Percentiles rank a stretch among this genome's conserved stretches.
phyloP scores from a whole-genome alignment of 2,113 vertebrate genomes.

The Silurus asotus region DNA sequence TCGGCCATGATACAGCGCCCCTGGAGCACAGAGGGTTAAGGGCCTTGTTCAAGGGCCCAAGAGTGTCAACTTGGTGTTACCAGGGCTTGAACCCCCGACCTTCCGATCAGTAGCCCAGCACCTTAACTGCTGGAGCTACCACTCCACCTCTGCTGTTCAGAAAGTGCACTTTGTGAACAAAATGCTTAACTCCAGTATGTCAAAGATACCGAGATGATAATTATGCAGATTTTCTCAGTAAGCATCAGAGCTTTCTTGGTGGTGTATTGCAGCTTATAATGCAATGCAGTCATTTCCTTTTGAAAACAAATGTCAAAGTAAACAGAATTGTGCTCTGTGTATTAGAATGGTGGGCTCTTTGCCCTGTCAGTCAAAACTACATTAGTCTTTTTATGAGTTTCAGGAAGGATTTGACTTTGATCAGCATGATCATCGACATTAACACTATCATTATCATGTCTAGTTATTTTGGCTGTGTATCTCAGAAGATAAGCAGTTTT shows the following conservation, averaged over 20 bases:
- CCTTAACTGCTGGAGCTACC: too few relatives aligned
- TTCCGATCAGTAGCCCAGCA: too few relatives aligned
- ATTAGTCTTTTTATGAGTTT: not conserved
- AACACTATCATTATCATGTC: too few relatives aligned
- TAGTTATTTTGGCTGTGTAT: too few relatives aligned
- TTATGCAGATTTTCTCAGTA: not conserved
- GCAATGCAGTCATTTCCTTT: not conserved
- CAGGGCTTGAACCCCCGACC: too few relatives aligned
- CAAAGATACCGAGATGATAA: not conserved
- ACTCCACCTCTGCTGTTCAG: not conserved
- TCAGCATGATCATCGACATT: too few relatives aligned
- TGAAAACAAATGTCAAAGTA: not conserved
- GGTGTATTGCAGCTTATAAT: not conserved
- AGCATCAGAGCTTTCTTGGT: not conserved
- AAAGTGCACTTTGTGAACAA: not conserved
- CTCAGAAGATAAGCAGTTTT: too few relatives aligned
- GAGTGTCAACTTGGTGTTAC: too few relatives aligned
- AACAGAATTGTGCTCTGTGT: not conserved
- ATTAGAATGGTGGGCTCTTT: not conserved
- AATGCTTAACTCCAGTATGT: not conserved
- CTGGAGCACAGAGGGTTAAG: too few relatives aligned
- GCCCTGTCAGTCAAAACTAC: not conserved
- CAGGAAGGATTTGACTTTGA: not conserved
- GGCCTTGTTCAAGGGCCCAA: too few relatives aligned
- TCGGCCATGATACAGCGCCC: too few relatives aligned